Evolutionary conservation across 2,888 invertebrate genomes (phyloP), one percentile per base, ranked within the genome.

Genomic region (Apamea sordens): DNA sequence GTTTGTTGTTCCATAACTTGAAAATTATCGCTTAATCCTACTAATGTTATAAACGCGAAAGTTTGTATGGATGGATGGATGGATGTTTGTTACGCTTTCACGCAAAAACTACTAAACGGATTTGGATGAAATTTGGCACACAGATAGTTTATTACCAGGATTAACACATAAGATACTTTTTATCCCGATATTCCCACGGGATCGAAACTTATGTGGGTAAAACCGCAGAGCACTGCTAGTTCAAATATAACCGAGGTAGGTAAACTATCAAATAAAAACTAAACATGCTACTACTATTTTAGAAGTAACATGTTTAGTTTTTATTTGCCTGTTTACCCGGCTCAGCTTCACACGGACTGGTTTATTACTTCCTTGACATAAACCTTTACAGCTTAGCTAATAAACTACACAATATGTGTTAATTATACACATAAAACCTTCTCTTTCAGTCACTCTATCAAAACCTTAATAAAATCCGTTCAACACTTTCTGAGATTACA

Each of bases 391-490:
- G 15, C 59, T 61, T 0, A 10, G n/a, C 76, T 61, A 76, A 76
- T 76, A 61, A 76, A 76, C 59, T 15, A 36, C 47, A 61, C 59
- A n/a, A 76, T 15, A n/a, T 47, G 59, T 76, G 59, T 76, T 76
- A 59, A 76, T 76, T 76, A 76, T 32, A 44, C 32, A 36, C 76
- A 76, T 76, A 76, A 75, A 76, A 59, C 32, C 18, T 44, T 24
- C 32, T 44, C 13, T 0, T 1, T 59, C n/a, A 21, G n/a, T 15
- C 2, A 59, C n/a, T 44, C 32, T 8, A 32, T 47, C 32, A 21
- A 32, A 41, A 44, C 11, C 68, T 21, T 47, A 28, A 68, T 44
- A 44, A 68, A 68, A 68, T 21, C 44, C 11, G 28, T 68, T 18
- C 0, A 44, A 68, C 28, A 28, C 28, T 44, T n/a, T 28, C 44